Evolutionary conservation across 2,113 vertebrate genomes (phyloP), one percentile per base, ranked within the genome.

Genomic region (Chaenogobius annularis): DNA sequence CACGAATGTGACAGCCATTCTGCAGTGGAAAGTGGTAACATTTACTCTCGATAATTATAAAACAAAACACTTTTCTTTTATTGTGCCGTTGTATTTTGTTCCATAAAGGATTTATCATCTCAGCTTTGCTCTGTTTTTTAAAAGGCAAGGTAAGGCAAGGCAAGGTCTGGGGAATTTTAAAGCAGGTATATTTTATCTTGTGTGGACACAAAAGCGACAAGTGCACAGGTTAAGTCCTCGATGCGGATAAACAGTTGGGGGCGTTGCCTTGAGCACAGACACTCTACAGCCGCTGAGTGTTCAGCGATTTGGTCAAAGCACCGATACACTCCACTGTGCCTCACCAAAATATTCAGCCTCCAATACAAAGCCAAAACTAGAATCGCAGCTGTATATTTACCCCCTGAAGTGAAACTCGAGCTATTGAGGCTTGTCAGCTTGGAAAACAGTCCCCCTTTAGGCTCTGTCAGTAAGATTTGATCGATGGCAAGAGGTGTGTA

Each of bases 351-450:
- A 68, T 69, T 43, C 46, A 55, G 66, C 26, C 3, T 48, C 15
- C 46, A 43, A 37, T 58, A 59, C 14, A 72, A 77, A 59, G 19
- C 63, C 43, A 46, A 22, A 22, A 11, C 15, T 44, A 37, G 68
- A 67, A 62, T 67, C 43, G 46, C 72, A 74, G 13, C 64, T 8
- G 48, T 72, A 56, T 66, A 78, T 82, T 81, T 77, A 78, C 68
- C 80, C 67, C 81, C 83, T 68, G 70, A 80, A 75, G 79, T 76
- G 75, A 77, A 79, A 62, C 69, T 2, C 66, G 68, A 54, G 68
- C 75, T 17, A 19, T 66, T 46, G 50, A 82, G 56, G 73, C 71
- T 64, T 74, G 78, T 85, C 79, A 66, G 69, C 69, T 81, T 68
- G 75, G 35, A 79, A 77, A 83, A 75, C 73, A 48, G 10, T 50